Base-by-base conservation (phyloP, 2,888 invertebrate species). In the Drosophila cyrtoloma region DNA sequence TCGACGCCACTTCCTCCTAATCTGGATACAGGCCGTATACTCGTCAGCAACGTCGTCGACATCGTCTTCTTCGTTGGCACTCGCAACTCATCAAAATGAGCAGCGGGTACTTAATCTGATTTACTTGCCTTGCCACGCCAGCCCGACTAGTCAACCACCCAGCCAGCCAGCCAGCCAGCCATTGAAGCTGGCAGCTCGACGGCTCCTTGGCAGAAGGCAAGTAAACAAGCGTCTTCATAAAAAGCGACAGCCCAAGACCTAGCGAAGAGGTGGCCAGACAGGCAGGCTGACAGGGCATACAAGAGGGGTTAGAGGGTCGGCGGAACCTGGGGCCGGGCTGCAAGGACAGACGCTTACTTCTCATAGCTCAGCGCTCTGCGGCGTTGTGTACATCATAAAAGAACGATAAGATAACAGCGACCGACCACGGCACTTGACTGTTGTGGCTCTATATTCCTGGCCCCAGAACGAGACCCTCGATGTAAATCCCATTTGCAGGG, bases 71-170 rank as follows among this genome's bases (percentile, higher is more conserved):
- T 62, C 71, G 75, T 78, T 69, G 80, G 68, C 75, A 71, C 73
- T 76, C 75, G 73, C 80, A 86, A 75, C 82, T 90, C 90, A 87
- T 90, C 87, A 87, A 88, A 91, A 89, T 87, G 89, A 89, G 89
- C 90, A 91, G 85, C 83, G 88, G 83, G 75, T 89, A 87, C 91
- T 90, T 89, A 89, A 89, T 89, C 89, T 90, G 91, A 89, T 89
- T 89, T 89, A 89, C 88, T 89, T 89, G 86, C 75, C 82, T 71
- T 78, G 82, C 44, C 67, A 50, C 9, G 35, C 19, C 30, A 37
- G 35, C 32, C 52, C 57, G 39, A 16, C 16, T 47, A 44, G 42
- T 22, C 66, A 66, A 64, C 44, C 39, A 53, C 22, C 30, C 28
- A 60, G 37, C 44, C 52, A 56, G 35, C 66, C 39, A 75, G 64